These are phyloP conservation scores for Cyclargus thomasi DNA, from an alignment of 1,140 invertebrate genomes.

Conservation along the genomic window DNA sequence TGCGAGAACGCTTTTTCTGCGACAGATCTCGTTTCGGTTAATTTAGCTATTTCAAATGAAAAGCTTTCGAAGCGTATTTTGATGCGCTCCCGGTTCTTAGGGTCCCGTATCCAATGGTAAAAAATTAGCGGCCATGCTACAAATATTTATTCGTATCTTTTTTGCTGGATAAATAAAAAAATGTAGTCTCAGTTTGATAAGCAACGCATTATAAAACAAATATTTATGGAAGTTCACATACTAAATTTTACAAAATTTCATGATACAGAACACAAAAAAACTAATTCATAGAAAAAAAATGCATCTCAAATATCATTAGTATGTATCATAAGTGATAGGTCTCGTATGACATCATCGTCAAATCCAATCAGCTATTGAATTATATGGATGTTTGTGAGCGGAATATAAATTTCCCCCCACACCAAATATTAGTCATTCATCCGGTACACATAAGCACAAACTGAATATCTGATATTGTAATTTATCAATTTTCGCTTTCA, in stretches of 20 bases:
- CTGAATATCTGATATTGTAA: background rate
- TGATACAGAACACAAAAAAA: background rate
- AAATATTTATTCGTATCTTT: too few relatives aligned
- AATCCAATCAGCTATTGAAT: conserved; percentile 74
- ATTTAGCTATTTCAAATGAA: conserved; percentile 1
- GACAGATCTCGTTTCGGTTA: background rate
- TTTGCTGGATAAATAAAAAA: too few relatives aligned
- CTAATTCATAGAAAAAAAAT: background rate
- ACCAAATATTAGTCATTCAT: conserved; percentile 74
- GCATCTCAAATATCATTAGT: too few relatives aligned
- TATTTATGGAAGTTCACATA: too few relatives aligned
- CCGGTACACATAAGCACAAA: conserved; percentile 30
- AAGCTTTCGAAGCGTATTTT: too few relatives aligned
- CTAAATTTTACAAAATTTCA: too few relatives aligned
- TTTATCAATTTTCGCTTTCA: background rate
- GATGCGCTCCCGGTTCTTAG: too few relatives aligned
- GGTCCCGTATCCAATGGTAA: too few relatives aligned
- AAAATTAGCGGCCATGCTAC: too few relatives aligned
- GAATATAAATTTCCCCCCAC: conserved; percentile 70
- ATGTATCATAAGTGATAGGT: background rate
- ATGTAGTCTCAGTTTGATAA: too few relatives aligned
- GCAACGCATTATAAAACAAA: too few relatives aligned
- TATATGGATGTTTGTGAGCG: conserved; percentile 67
- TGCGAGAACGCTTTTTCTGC: background rate
- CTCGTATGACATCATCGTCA: conserved; percentile 52